phyloP scores from a whole-genome alignment of 1,140 invertebrate genomes.

The Drosophila jambulina region DNA sequence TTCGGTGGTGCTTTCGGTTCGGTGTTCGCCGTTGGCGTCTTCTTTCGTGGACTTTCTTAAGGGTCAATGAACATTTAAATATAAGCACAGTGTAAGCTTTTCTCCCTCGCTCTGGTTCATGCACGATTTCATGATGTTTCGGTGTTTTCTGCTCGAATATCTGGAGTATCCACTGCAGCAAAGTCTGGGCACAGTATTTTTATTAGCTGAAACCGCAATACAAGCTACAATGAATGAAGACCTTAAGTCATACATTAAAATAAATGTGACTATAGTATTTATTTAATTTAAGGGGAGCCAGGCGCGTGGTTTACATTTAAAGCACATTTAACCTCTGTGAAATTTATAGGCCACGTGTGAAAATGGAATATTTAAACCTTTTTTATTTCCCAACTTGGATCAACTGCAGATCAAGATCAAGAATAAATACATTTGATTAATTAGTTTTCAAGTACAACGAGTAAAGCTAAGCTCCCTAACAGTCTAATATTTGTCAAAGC shows the following conservation, averaged over 20 bases:
- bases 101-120: background rate
- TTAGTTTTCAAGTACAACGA: background rate
- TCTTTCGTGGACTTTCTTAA: conserved; percentile 28
- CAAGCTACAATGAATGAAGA: background rate
- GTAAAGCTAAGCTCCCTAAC: background rate
- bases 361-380: background rate
- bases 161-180: conserved; percentile 45
- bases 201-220: conserved; percentile 1
- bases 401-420: background rate
- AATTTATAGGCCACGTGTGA: background rate
- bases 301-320: background rate
- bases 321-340: background rate
- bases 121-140: conserved; percentile 50
- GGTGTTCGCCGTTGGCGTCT: conserved; percentile 27
- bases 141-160: conserved; percentile 18
- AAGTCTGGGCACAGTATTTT: background rate
- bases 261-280: too few relatives aligned
- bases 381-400: background rate
- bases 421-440: background rate
- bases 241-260: too few relatives aligned
- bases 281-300: background rate
- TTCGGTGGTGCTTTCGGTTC: conserved; percentile 9
- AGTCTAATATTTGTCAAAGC: background rate
- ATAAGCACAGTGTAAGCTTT: conserved; percentile 71
- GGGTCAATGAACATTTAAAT: conserved; percentile 76